phyloP scores from a whole-genome alignment of 2,888 invertebrate genomes.

The Petrolisthes cinctipes region DNA sequence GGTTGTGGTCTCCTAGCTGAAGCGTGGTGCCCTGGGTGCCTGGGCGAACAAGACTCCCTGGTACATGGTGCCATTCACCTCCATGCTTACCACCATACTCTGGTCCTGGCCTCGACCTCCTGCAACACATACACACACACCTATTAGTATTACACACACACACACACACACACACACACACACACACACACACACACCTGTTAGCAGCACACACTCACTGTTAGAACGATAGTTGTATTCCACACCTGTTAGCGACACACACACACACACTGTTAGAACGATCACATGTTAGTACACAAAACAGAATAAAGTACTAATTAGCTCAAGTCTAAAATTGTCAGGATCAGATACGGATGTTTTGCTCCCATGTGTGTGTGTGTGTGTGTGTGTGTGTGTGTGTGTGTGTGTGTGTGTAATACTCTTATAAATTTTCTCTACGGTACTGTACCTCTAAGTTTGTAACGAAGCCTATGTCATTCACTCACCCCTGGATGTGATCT shows the following conservation, averaged over 20 bases:
- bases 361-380: too few relatives aligned
- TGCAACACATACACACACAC: conserved; percentile 68
- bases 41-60: conserved; percentile 91
- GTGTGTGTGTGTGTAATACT: too few relatives aligned
- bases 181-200: too few relatives aligned
- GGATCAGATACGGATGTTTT: too few relatives aligned
- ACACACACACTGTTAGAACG: not conserved
- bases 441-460: too few relatives aligned
- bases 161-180: not conserved
- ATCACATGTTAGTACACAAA: too few relatives aligned
- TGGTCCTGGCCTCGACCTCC: conserved; percentile 73
- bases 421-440: too few relatives aligned
- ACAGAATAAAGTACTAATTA: too few relatives aligned
- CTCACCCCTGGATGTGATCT: conserved; percentile 88
- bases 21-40: conserved; percentile 66
- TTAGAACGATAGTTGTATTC: too few relatives aligned
- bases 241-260: not conserved
- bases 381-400: too few relatives aligned
- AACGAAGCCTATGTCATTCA: conserved; percentile 44
- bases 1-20: conserved; percentile 47
- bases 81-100: conserved; percentile 93
- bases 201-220: too few relatives aligned
- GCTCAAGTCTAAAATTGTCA: too few relatives aligned
- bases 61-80: conserved; percentile 94
- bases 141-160: not conserved